Percentiles rank a stretch among this genome's conserved stretches.
Evolutionary conservation across 2,113 vertebrate species (phyloP).

Genomic region (Takifugu bimaculatus): DNA sequence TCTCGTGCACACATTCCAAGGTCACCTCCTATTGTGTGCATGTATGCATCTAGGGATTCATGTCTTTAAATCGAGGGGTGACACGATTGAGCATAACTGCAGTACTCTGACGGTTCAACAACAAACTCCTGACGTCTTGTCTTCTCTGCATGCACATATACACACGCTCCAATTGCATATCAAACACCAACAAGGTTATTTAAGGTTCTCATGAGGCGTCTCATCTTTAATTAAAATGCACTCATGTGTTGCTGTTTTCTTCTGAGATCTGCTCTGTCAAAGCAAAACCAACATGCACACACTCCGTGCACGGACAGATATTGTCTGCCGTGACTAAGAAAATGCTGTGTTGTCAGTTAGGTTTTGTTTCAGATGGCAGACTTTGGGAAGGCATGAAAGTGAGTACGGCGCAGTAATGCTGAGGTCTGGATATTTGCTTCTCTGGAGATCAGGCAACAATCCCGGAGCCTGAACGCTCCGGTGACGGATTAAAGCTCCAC

Average conservation of each 20-base stretch:
- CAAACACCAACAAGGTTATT: neutral
- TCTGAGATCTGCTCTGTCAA: conserved; percentile 26
- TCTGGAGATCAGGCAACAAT: neutral
- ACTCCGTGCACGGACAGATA: neutral
- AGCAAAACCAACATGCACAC: conserved; percentile 32
- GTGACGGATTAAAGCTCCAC: no score
- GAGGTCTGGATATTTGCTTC: conserved; percentile 17
- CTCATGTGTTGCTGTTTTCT: neutral
- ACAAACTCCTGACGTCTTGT: conserved; percentile 5
- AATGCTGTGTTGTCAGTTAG: conserved; percentile 37
- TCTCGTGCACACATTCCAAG: conserved; percentile 39
- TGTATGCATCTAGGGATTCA: conserved; percentile 17
- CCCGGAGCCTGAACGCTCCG: no score
- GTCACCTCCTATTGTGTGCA: conserved; percentile 44
- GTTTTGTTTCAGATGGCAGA: conserved; percentile 36
- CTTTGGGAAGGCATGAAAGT: conserved; percentile 22
- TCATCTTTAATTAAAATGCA: conserved; percentile 9
- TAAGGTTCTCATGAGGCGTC: conserved; percentile 3
- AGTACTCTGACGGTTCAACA: conserved; percentile 37
- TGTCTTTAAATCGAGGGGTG: conserved; percentile 24
- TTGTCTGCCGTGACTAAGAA: conserved; percentile 17
- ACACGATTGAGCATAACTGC: conserved; percentile 36
- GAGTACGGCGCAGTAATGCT: conserved; percentile 20
- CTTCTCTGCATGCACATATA: neutral
- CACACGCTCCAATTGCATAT: neutral